Conservation (phyloP, 2,113 vertebrate genomes). For the Nymphicus hollandicus region DNA sequence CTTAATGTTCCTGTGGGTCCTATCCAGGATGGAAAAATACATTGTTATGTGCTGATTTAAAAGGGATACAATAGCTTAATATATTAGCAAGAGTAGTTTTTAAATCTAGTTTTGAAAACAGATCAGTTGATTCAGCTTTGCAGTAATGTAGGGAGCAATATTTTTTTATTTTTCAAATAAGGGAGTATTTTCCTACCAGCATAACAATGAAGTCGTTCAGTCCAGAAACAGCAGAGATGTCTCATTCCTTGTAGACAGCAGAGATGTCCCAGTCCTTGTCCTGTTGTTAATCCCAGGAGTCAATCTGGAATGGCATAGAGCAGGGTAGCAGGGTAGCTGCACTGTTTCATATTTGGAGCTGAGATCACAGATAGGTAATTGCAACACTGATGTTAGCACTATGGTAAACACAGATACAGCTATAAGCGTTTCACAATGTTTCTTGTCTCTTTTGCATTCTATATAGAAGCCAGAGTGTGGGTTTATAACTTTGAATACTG, state of each 20-base stretch:
- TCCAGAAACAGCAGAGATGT: neutral
- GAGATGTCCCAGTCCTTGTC: neutral
- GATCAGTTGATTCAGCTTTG: neutral
- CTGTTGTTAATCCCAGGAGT: neutral
- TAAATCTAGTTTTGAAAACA: neutral
- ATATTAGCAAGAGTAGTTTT: neutral
- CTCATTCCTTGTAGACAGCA: neutral
- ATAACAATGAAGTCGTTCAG: neutral
- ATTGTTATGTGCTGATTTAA: neutral
- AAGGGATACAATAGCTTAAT: neutral
- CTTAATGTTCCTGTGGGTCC: neutral
- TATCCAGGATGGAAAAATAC: neutral
- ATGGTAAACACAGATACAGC: neutral
- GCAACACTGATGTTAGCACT: neutral
- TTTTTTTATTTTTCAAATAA: neutral
- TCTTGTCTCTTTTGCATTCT: neutral
- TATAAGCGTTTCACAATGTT: neutral
- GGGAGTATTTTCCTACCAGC: neutral
- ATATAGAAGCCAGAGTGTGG: neutral
- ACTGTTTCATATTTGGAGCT: rapidly evolving
- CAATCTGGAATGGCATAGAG: neutral
- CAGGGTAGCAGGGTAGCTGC: neutral
- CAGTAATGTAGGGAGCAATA: neutral
- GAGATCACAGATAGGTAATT: neutral
- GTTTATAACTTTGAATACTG: neutral